A percentile compares a stretch with the other conserved stretches of the same genome.
phyloP scores from a whole-genome alignment of 2,888 invertebrate genomes.

The Epinotia bilunana region DNA sequence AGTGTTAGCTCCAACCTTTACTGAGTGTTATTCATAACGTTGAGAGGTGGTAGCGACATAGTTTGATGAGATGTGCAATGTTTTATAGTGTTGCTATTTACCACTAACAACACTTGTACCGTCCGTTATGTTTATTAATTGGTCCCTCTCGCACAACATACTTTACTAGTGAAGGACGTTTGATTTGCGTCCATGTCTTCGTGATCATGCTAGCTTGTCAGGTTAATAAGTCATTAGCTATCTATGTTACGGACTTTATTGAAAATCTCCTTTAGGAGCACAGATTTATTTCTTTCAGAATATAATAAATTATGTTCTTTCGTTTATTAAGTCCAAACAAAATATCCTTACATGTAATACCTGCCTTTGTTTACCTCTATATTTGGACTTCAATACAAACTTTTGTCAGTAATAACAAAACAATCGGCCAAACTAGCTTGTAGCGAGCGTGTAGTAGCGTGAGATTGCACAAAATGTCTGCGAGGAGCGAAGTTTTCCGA shows the following conservation, averaged over 20 bases:
- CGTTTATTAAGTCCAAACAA: neutral
- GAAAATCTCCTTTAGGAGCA: too few species aligned
- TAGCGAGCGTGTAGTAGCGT: constrained; percentile 37
- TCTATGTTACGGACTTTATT: too few species aligned
- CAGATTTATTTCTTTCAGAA: too few species aligned
- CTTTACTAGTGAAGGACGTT: too few species aligned
- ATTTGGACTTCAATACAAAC: constrained; percentile 24
- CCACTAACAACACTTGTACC: too few species aligned
- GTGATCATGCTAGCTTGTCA: too few species aligned
- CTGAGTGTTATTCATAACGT: constrained; percentile 13
- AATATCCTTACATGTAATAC: constrained; percentile 12
- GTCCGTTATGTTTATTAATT: too few species aligned
- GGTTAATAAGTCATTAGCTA: too few species aligned
- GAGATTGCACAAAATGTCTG: constrained; percentile 58
- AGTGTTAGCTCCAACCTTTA: constrained; percentile 5
- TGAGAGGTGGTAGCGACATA: neutral
- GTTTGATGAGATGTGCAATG: too few species aligned
- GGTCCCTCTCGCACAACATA: too few species aligned
- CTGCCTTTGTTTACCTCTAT: constrained; percentile 12
- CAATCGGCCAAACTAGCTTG: constrained; percentile 40
- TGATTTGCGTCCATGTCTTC: too few species aligned
- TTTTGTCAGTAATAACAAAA: constrained; percentile 39
- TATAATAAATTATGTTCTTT: neutral
- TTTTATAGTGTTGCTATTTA: too few species aligned
- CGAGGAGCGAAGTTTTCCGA: constrained; percentile 58